Conservation (phyloP, 2,797 vertebrate species). For the Gambelia wislizenii region DNA sequence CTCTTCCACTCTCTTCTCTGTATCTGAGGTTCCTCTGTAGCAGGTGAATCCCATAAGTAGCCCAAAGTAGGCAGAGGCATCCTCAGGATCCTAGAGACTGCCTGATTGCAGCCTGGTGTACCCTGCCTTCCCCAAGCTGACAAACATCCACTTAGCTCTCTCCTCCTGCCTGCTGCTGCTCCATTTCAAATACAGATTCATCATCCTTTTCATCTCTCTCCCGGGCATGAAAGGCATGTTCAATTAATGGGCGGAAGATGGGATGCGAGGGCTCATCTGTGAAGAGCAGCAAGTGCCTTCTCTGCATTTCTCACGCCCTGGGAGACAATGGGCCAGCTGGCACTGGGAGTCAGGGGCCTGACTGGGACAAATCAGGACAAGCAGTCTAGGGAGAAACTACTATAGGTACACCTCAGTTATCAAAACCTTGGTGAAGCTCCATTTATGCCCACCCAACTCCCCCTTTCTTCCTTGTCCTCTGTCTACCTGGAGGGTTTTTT, state of each 20-base stretch:
- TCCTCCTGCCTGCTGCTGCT: too few relatives aligned
- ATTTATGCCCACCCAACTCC: too few relatives aligned
- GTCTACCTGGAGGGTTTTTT: too few relatives aligned
- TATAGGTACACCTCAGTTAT: too few relatives aligned
- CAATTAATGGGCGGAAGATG: not conserved
- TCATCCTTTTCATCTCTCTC: not conserved
- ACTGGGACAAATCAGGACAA: not conserved
- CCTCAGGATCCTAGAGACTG: constrained; percentile 8
- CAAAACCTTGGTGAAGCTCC: too few relatives aligned
- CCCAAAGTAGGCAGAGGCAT: fast-evolving
- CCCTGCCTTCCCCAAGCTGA: not conserved
- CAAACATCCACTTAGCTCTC: too few relatives aligned
- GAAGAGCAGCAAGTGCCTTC: not conserved
- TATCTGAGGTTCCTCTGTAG: not conserved
- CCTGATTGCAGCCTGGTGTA: not conserved
- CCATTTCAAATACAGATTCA: not conserved
- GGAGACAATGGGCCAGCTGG: not conserved
- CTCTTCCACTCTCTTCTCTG: not conserved
- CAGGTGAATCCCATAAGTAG: constrained; percentile 9
- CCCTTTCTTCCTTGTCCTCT: too few relatives aligned
- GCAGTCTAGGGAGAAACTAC: not conserved
- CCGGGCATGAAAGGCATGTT: not conserved
- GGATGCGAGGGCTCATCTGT: not conserved
- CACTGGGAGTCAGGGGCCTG: too few relatives aligned
- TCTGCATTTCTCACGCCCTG: not conserved